A percentile compares a stretch with the other conserved stretches of the same genome.
Evolutionary conservation across 2,113 vertebrate species (phyloP).

Genomic region (Indicator maculatus): DNA sequence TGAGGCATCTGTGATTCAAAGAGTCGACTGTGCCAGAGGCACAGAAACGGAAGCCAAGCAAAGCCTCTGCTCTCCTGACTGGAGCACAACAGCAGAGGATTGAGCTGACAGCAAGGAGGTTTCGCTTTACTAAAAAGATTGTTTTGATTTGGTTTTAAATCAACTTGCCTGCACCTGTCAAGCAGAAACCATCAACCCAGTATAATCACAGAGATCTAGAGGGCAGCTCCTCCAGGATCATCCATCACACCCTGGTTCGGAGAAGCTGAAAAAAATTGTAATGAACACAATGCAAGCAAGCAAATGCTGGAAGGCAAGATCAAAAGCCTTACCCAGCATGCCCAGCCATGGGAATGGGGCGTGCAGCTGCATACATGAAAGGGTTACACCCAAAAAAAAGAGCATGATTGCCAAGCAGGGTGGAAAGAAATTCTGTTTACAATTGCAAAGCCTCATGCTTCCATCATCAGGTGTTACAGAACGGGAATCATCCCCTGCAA

Average conservation of each 20-base stretch:
- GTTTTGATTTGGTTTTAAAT: conserved; percentile 18
- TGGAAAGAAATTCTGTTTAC: conserved; percentile 53
- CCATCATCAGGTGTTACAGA: conserved; percentile 53
- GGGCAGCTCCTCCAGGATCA: conserved; percentile 30
- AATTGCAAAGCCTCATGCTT: conserved; percentile 45
- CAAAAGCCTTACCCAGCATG: conserved; percentile 40
- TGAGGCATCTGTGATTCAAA: neutral
- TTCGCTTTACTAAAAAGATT: conserved; percentile 38
- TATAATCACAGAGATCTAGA: conserved; percentile 53
- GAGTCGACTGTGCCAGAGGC: neutral
- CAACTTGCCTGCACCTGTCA: conserved; percentile 57
- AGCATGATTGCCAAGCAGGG: conserved; percentile 6
- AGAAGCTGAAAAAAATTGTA: conserved; percentile 24
- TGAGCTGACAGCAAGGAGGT: neutral
- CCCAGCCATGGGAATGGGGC: conserved; percentile 49
- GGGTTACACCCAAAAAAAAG: conserved; percentile 60
- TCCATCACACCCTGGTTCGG: conserved; percentile 33
- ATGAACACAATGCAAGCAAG: conserved; percentile 39
- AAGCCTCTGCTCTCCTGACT: neutral
- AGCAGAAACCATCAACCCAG: conserved; percentile 52
- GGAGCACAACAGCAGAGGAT: neutral
- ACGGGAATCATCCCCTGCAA: conserved; percentile 4
- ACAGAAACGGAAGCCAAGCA: neutral
- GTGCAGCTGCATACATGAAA: conserved; percentile 53
- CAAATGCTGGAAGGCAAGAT: conserved; percentile 37